Conservation (phyloP, 2,113 vertebrate genomes). For the Leuciscus idus region DNA sequence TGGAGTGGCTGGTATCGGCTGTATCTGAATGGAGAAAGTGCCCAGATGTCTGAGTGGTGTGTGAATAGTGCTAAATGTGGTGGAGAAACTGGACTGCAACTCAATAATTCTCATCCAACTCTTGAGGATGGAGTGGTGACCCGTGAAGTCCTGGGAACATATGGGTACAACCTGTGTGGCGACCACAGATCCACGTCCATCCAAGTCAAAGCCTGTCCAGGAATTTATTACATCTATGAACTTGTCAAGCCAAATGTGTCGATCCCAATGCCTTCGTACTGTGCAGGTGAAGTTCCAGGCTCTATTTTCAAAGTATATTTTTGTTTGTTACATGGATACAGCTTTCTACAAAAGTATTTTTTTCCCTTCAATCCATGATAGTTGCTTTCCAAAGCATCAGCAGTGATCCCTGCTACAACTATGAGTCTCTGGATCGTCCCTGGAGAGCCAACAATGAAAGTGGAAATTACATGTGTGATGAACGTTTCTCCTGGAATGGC, state of each 20-base stretch:
- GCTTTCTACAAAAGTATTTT: too few species aligned
- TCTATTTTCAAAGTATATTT: too few species aligned
- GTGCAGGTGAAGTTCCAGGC: neutral
- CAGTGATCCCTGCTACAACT: slow-evolving; percentile 16
- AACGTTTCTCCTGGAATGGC: neutral
- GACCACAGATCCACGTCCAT: neutral
- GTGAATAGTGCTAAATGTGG: neutral
- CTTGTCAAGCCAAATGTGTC: neutral
- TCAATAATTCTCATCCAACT: slow-evolving; percentile 23
- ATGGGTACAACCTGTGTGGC: neutral
- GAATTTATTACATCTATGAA: neutral
- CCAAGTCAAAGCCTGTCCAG: neutral
- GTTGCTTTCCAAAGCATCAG: neutral
- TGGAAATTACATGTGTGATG: neutral
- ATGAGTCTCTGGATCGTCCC: slow-evolving; percentile 30
- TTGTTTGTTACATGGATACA: too few species aligned
- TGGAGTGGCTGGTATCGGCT: slow-evolving; percentile 30
- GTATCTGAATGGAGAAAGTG: slow-evolving; percentile 28
- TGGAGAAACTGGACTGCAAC: slow-evolving; percentile 15
- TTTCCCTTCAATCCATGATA: neutral
- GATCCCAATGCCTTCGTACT: neutral
- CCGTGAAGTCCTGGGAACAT: neutral
- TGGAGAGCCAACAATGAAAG: slow-evolving; percentile 22
- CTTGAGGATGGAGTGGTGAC: slow-evolving; percentile 24
- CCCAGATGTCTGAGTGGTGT: slow-evolving; percentile 40